Evolutionary conservation across 1,140 invertebrate species (phyloP), one percentile per base, ranked within the genome.

Genomic region (Acromyrmex heyeri): DNA sequence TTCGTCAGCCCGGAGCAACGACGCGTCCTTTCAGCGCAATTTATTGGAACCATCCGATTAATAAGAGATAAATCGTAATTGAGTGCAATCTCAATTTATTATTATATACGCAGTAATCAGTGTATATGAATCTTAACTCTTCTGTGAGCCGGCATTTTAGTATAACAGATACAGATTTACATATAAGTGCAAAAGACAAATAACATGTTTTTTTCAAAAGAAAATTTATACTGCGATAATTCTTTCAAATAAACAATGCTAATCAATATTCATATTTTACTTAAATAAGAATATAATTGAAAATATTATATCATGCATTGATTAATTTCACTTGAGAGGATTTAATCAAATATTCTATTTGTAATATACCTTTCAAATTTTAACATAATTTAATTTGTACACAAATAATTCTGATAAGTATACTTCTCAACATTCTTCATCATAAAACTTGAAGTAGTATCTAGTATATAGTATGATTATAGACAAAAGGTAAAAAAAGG

Each of bases 21-120:
- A 75, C 14, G 38, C 69, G 55, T 83, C 70, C 55, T 75, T 83
- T 83, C 79, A 61, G 69, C 67, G 38, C 79, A 69, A 83, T 75
- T 83, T 83, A 83, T 82, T 57, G 69, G 18, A 83, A n/a, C 55
- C 55, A 61, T n/a, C 5, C 70, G 79, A 75, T 83, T 83, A 83
- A 75, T 62, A 83, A 24, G 14, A 83, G 69, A 75, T 83, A 75
- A 83, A 83, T 75, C 27, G 69, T 62, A 83, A 83, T 61, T 83
- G 55, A 73, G 69, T 50, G 69, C 79, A 83, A 83, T 83, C 55
- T 83, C 69, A 75, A 73, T 83, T 83, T 83, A 83, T 83, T 83
- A 83, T 83, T 61, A 38, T 62, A 61, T 21, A 75, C 34, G 70
- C 8, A 48, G 27, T 61, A 75, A 83, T 83, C 79, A 34, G 48